Evolutionary conservation across 2,797 vertebrate species (phyloP).

Genomic region (Sparidentex hasta): DNA sequence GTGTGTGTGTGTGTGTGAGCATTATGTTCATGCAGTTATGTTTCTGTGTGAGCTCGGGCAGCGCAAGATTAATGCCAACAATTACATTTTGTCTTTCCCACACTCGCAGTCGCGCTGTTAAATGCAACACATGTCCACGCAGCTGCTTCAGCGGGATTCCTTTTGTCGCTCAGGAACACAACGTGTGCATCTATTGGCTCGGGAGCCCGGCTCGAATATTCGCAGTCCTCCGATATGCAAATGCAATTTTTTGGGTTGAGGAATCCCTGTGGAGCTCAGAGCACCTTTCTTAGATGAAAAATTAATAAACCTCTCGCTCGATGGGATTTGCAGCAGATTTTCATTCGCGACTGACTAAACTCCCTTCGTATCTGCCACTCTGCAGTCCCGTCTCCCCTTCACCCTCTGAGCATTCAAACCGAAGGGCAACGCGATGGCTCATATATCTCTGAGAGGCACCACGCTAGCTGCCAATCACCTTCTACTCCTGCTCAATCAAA

Average conservation of each 20-base stretch:
- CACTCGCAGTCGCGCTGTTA: slow-evolving; percentile 14
- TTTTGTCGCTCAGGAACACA: slow-evolving; percentile 40
- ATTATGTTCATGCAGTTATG: slow-evolving; percentile 9
- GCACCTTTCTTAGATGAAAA: slow-evolving; percentile 40
- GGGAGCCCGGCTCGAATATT: slow-evolving; percentile 15
- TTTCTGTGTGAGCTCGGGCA: not conserved
- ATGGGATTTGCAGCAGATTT: slow-evolving; percentile 29
- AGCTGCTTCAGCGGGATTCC: slow-evolving; percentile 38
- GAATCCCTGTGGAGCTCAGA: slow-evolving; percentile 14
- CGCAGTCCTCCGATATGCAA: slow-evolving; percentile 30
- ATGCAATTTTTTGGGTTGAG: slow-evolving; percentile 20
- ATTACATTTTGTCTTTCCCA: slow-evolving; percentile 42
- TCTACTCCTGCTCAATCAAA: not conserved
- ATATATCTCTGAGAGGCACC: slow-evolving; percentile 16
- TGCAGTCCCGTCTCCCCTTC: not conserved
- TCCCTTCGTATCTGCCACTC: slow-evolving; percentile 4
- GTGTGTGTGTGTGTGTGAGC: slow-evolving; percentile 4
- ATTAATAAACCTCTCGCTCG: not conserved
- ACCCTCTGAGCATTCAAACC: slow-evolving; percentile 8
- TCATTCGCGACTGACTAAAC: slow-evolving; percentile 5
- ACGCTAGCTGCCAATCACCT: slow-evolving; percentile 12
- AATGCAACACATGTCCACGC: slow-evolving; percentile 40
- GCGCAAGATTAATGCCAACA: slow-evolving; percentile 42
- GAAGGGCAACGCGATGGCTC: slow-evolving; percentile 14
- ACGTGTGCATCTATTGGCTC: slow-evolving; percentile 11